Percentiles rank a stretch among this genome's conserved stretches.
phyloP scores from a whole-genome alignment of 2,797 vertebrate species.

The Sylvia borin region DNA sequence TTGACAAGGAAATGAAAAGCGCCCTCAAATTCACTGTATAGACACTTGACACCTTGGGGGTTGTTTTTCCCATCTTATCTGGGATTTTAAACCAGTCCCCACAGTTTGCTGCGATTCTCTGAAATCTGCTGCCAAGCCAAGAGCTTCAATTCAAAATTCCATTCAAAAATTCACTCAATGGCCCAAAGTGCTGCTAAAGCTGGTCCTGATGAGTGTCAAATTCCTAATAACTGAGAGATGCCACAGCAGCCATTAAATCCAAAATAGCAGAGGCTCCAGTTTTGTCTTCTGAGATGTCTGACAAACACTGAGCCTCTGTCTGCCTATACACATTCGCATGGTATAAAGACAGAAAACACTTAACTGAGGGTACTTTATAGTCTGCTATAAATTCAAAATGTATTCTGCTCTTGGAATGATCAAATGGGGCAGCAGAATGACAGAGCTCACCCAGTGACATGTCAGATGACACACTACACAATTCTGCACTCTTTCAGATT shows the following conservation, averaged over 20 bases:
- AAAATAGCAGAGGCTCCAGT: background rate
- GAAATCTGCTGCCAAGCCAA: background rate
- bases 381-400: background rate
- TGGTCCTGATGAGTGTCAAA: background rate
- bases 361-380: background rate
- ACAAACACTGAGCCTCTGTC: background rate
- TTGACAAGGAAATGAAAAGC: background rate
- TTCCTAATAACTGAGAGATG: background rate
- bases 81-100: background rate
- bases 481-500: background rate
- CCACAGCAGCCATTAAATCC: background rate
- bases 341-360: background rate
- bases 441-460: background rate
- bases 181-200: background rate
- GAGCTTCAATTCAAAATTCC: background rate
- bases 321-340: accelerated
- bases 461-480: background rate
- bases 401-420: background rate
- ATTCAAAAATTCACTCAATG: background rate
- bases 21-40: background rate
- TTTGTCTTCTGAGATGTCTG: background rate
- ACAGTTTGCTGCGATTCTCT: background rate
- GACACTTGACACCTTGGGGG: background rate
- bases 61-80: background rate
- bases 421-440: background rate